Conservation (phyloP, 2,113 vertebrate species). For the Elgaria multicarinata region DNA sequence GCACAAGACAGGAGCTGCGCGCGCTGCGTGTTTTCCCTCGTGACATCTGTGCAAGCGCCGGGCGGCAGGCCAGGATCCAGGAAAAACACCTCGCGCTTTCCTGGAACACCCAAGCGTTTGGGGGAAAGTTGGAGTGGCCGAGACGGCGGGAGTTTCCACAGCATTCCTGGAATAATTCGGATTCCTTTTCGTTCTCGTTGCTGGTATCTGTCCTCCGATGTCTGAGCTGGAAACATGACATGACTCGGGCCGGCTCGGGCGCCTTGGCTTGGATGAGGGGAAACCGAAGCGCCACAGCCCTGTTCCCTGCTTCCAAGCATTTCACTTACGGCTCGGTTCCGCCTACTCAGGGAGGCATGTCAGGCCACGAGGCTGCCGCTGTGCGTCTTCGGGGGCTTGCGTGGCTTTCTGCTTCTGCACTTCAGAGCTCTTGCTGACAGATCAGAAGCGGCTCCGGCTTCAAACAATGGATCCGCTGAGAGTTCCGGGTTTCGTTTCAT, state of each 20-base stretch:
- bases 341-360: no score
- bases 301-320: no score
- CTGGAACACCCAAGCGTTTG: neutral
- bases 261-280: neutral
- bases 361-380: no score
- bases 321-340: no score
- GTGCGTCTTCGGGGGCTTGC: no score
- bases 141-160: neutral
- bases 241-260: accelerated
- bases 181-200: neutral
- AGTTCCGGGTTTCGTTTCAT: neutral
- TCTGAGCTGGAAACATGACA: neutral
- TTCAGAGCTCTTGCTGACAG: neutral
- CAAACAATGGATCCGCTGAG: neutral
- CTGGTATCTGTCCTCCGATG: neutral
- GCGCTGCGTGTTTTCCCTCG: neutral
- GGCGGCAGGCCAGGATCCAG: neutral
- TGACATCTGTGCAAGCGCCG: neutral
- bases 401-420: neutral
- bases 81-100: neutral
- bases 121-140: neutral
- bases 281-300: no score
- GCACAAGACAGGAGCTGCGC: neutral
- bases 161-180: slow-evolving; percentile 29
- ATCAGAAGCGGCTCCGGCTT: neutral